phyloP scores from a whole-genome alignment of 1,140 invertebrate species.

The Polypedilum pembai region DNA sequence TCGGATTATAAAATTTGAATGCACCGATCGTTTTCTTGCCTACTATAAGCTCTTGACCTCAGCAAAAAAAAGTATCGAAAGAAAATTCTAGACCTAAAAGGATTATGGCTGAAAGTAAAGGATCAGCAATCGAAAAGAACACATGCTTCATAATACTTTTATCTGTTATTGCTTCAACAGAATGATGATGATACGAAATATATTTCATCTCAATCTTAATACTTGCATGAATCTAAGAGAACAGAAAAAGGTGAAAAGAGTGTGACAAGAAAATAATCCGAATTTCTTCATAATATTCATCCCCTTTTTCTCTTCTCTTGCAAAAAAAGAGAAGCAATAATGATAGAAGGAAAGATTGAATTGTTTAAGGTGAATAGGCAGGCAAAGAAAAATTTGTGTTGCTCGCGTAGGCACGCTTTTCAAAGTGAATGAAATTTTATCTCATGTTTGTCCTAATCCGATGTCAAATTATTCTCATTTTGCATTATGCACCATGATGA shows the following conservation, averaged over 20 bases:
- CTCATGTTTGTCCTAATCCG: neutral
- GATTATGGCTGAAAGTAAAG: conserved; percentile 20
- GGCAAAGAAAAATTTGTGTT: neutral
- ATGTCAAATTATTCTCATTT: neutral
- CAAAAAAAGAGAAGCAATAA: neutral
- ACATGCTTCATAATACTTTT: conserved; percentile 22
- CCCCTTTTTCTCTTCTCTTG: neutral
- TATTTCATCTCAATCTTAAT: neutral
- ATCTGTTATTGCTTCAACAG: conserved; percentile 25
- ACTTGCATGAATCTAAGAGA: conserved; percentile 1
- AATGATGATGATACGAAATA: conserved; percentile 2
- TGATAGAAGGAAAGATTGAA: neutral
- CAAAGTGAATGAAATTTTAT: neutral
- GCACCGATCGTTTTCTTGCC: conserved; percentile 12
- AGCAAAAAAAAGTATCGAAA: neutral
- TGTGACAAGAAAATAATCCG: conserved; percentile 9
- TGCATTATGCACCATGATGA: conserved; percentile 4
- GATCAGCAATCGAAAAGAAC: conserved; percentile 21
- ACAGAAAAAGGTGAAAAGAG: neutral
- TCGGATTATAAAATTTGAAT: conserved; percentile 19
- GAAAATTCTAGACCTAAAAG: neutral
- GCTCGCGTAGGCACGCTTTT: conserved; percentile 5
- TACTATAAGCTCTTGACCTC: conserved; percentile 11
- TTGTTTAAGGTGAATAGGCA: conserved; percentile 1
- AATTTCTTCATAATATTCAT: conserved; percentile 13